Evolutionary conservation across 2,113 vertebrate species (phyloP), one percentile per base, ranked within the genome.

Genomic region (Pomatorhinus ruficollis): DNA sequence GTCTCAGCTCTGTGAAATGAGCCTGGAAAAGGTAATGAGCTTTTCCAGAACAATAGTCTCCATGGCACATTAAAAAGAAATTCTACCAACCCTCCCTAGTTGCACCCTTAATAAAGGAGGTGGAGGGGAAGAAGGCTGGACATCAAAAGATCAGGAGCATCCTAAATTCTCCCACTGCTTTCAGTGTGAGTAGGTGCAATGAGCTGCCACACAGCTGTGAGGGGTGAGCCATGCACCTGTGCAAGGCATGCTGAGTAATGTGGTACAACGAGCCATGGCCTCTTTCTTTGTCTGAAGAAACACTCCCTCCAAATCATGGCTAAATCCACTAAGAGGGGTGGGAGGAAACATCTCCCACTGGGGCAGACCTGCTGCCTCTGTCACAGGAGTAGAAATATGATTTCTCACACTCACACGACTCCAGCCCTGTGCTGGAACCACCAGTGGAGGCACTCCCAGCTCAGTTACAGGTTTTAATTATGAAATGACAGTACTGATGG

Each of bases 391-490:
- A 93, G 45, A 81, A 90, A 90, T 30, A 54, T 0, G 0, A 45
- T 81, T 88, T 93, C 37, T 64, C 60, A 52, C 24, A 66, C 31
- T 88, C 42, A 37, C 56, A 49, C 0, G 1, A 63, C 39, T 75
- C 40, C 54, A 16, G 31, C 42, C 50, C 78, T 33, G 25, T 2
- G 5, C 86, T 81, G 83, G 82, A 95, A 81, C 66, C 89, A 96
- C 87, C 22, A n/a, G 40, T 89, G 75, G 93, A 94, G 66, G 60
- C 83, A 72, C 40, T 92, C 79, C 56, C 80, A 57, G 86, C 82
- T 92, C 95, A 90, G 83, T 92, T 89, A 68, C 83, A 92, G 64
- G 91, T 96, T 98, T 98, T 97, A 97, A 97, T 98, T 98, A 96
- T 89, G 88, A 95, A 89, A 89, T 96, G 94, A 97, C 72, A 95